Base-by-base conservation (phyloP, 2,888 invertebrate species). In the Chalcis sispes region DNA sequence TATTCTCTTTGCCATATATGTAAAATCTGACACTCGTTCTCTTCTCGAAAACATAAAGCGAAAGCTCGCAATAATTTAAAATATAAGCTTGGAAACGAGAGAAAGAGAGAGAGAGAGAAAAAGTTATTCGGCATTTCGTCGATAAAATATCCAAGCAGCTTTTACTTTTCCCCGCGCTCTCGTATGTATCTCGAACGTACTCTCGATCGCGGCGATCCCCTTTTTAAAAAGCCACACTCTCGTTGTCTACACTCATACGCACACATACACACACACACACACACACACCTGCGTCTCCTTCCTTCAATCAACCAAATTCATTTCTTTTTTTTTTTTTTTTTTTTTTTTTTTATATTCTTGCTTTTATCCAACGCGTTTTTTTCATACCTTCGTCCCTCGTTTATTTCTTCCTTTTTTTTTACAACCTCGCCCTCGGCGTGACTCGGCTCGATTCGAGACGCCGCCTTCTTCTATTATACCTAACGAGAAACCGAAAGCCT, bases 361-460 rank as follows among this genome's bases (percentile, higher is more conserved):
- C 13, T 1, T n/a, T n/a, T n/a, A n/a, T n/a, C n/a, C n/a, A n/a
- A n/a, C 29, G 54, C 29, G n/a, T n/a, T n/a, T n/a, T n/a, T n/a
- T n/a, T n/a, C n/a, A n/a, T n/a, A n/a, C n/a, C n/a, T n/a, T n/a
- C 54, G 54, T 8, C 13, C 5, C 42, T 48, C 18, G 29, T 48
- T 32, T 3, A 13, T 59, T 20, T 46, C 15, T 32, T 65, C 61
- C 46, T 46, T 64, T 66, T 67, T 48, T 32, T 54, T 46, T 64
- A 20, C 36, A 75, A 76, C 62, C 72, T 76, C 64, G 73, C 77
- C 73, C 70, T 77, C 77, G 77, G 77, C 73, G 73, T 77, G 77
- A 77, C 77, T 74, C 67, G 74, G 48, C 74, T 15, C 71, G 61
- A 65, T 66, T 56, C 71, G 71, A 70, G 58, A 25, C 67, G 76